Base-by-base conservation (phyloP, 2,888 invertebrate species). In the Colostygia pectinataria region DNA sequence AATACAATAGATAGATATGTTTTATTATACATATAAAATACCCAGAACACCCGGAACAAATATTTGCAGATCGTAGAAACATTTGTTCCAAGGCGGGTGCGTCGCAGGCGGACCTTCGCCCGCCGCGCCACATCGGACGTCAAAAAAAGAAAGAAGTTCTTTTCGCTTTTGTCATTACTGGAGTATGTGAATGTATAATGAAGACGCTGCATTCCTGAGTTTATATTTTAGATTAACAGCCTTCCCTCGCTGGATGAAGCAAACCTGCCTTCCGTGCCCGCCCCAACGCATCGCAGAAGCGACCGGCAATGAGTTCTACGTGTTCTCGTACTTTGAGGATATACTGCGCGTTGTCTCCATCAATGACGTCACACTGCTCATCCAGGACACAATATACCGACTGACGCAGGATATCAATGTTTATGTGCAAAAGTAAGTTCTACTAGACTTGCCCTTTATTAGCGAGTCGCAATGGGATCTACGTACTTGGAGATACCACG, bases 171-270 rank as follows among this genome's bases (percentile, higher is more conserved):
- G n/a, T n/a, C n/a, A n/a, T n/a, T n/a, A n/a, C 9, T n/a, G 1
- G 25, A 1, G 2, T n/a, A 2, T 25, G 9, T 25, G n/a, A 14
- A n/a, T n/a, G n/a, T n/a, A n/a, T n/a, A n/a, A n/a, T n/a, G n/a
- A n/a, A n/a, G n/a, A n/a, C n/a, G n/a, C n/a, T n/a, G n/a, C n/a
- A n/a, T n/a, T n/a, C n/a, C n/a, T n/a, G n/a, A n/a, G n/a, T n/a
- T n/a, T n/a, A n/a, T 13, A 8, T 10, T 29, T 0, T 66, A 95
- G 95, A 52, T 76, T 96, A 4, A 95, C 94, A 63, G 79, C 91
- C 0, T 96, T 98, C 69, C 92, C 95, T 0, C 93, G 98, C 5
- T 98, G 98, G 98, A 95, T 96, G 95, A 91, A 93, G 63, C 93
- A 93, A 7, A 95, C 95, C 0, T 98, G 97, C 66, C 71, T 96